Percentiles rank a stretch among this genome's conserved stretches.
phyloP scores from a whole-genome alignment of 2,113 vertebrate genomes.

The Psilopsiagon aurifrons region DNA sequence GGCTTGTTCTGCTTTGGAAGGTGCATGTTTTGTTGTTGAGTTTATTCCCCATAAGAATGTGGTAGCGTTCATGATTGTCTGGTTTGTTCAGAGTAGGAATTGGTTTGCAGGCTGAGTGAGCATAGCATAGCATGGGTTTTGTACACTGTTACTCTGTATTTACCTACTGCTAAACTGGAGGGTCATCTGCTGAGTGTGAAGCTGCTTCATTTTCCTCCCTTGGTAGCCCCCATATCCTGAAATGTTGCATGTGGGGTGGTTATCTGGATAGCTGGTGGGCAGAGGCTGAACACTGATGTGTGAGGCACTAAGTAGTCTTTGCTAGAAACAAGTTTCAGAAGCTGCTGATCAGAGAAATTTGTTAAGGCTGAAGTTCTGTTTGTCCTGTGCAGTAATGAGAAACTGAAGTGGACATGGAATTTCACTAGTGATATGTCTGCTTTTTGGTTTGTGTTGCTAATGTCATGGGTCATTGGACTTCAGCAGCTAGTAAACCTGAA shows the following conservation, averaged over 20 bases:
- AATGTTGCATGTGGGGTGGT: neutral
- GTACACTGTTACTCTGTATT: accelerated
- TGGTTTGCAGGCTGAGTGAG: neutral
- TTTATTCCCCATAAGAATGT: neutral
- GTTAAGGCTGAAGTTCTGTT: neutral
- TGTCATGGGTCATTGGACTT: neutral
- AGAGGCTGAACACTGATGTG: neutral
- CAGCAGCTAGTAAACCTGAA: neutral
- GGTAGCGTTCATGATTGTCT: accelerated
- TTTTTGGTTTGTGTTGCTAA: neutral
- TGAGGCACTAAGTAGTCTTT: neutral
- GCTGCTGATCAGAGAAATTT: neutral
- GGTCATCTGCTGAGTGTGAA: neutral
- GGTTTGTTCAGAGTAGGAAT: neutral
- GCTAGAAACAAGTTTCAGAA: neutral
- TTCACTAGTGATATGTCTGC: neutral
- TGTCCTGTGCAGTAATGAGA: neutral
- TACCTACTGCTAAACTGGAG: neutral
- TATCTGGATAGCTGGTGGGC: neutral
- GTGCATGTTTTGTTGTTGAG: neutral
- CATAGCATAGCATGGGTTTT: neutral
- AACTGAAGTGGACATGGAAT: neutral
- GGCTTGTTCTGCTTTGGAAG: neutral
- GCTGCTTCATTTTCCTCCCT: neutral
- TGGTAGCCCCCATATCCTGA: neutral